A percentile compares a stretch with the other conserved stretches of the same genome.
phyloP scores from a whole-genome alignment of 2,797 vertebrate genomes.

The Gambusia yucatana region DNA sequence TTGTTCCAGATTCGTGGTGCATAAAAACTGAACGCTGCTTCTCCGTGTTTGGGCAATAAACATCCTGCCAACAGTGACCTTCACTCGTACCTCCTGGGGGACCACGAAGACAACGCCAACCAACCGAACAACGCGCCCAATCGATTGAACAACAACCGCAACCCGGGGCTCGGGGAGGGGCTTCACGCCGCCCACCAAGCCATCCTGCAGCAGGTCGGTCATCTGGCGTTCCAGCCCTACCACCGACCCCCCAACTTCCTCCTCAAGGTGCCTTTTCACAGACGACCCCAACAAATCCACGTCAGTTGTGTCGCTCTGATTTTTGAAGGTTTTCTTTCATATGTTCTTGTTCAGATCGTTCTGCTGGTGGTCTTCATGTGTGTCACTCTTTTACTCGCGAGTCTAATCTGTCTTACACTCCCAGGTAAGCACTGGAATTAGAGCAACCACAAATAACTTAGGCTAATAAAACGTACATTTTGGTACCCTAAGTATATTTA shows the following conservation, averaged over 20 bases:
- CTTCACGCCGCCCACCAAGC: conserved; percentile 96
- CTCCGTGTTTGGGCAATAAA: too few relatives aligned
- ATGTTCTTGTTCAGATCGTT: conserved; percentile 87
- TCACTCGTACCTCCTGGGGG: conserved; percentile 95
- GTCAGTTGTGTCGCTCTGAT: not conserved
- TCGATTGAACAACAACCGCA: conserved; percentile 89
- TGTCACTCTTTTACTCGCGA: conserved; percentile 90
- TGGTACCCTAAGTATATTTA: too few relatives aligned
- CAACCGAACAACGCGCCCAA: conserved; percentile 86
- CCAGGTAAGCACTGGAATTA: conserved; percentile 80
- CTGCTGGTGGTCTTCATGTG: conserved; percentile 94
- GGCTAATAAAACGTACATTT: too few relatives aligned
- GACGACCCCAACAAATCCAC: not conserved
- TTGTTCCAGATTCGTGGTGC: too few relatives aligned
- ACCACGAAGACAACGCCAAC: conserved; percentile 92
- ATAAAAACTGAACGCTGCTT: too few relatives aligned
- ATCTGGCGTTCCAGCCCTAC: conserved; percentile 95
- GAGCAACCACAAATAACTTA: not conserved
- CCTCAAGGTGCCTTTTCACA: conserved; percentile 83
- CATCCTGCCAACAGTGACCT: conserved; percentile 84
- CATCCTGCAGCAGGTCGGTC: conserved; percentile 94
- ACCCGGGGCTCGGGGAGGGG: conserved; percentile 90
- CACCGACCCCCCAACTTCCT: conserved; percentile 91
- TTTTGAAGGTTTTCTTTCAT: conserved; percentile 22
- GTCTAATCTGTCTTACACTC: conserved; percentile 94